Conservation (phyloP, 2,888 invertebrate genomes). For the Harmothoe impar region DNA sequence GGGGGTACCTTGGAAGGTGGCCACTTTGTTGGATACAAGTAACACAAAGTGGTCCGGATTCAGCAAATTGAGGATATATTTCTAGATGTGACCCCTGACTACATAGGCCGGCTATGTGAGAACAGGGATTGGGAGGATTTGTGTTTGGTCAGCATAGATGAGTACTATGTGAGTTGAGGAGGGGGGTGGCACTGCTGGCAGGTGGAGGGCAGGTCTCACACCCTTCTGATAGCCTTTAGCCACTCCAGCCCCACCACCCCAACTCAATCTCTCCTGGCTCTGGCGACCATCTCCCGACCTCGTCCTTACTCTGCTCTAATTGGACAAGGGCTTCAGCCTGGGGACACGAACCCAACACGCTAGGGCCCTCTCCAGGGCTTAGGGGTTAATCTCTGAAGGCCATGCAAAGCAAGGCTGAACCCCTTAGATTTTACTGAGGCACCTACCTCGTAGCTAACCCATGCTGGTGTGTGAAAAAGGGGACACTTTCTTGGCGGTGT, state of each 20-base stretch:
- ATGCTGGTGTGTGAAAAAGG: too few relatives aligned
- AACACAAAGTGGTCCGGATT: too few relatives aligned
- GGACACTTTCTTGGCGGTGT: too few relatives aligned
- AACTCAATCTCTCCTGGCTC: not conserved
- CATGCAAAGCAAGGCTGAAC: not conserved
- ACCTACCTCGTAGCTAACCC: not conserved
- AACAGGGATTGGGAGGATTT: too few relatives aligned
- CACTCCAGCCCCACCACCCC: not conserved
- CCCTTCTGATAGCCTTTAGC: constrained; percentile 8
- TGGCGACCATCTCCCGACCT: not conserved
- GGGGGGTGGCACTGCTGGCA: too few relatives aligned
- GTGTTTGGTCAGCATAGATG: too few relatives aligned
- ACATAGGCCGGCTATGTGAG: too few relatives aligned
- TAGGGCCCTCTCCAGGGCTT: constrained; percentile 15
- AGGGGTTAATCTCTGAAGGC: constrained; percentile 7
- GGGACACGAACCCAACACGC: constrained; percentile 14
- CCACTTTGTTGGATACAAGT: not conserved
- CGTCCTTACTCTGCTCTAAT: not conserved
- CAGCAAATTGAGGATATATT: too few relatives aligned
- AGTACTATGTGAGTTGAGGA: too few relatives aligned
- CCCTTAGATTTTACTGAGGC: not conserved
- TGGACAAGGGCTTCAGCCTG: constrained; percentile 12
- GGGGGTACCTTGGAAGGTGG: not conserved
- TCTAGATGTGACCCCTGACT: too few relatives aligned
- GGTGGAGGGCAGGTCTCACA: too few relatives aligned